Conservation (phyloP, 2,797 vertebrate species). For the Pipistrellus pipistrellus region DNA sequence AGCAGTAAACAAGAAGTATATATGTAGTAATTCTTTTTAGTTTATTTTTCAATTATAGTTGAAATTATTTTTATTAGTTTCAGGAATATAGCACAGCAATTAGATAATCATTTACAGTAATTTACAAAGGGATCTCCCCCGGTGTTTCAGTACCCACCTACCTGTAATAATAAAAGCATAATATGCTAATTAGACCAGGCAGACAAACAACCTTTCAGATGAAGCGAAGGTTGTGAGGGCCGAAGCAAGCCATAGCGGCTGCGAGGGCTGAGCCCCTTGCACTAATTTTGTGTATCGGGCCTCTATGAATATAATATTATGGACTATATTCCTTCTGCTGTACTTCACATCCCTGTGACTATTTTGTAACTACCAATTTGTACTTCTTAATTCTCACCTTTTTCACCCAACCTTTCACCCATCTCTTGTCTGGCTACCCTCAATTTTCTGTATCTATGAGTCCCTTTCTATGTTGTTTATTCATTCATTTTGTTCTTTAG, state of each 20-base stretch:
- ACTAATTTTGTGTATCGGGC: too few species aligned
- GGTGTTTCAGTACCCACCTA: neutral
- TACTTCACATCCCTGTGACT: neutral
- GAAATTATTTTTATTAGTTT: neutral
- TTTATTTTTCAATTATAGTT: neutral
- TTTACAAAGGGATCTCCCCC: neutral
- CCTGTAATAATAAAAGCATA: too few species aligned
- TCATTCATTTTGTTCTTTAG: neutral
- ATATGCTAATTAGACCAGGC: too few species aligned
- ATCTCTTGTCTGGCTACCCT: neutral
- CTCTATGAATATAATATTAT: neutral
- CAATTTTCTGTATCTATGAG: neutral
- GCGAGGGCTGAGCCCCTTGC: too few species aligned
- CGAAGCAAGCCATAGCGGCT: too few species aligned
- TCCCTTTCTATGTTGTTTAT: neutral
- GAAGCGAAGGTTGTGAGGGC: too few species aligned
- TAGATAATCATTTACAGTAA: neutral
- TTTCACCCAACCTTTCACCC: neutral
- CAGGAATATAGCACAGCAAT: neutral
- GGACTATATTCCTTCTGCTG: neutral
- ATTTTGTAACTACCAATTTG: neutral
- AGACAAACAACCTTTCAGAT: too few species aligned
- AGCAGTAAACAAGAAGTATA: neutral
- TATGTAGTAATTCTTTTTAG: neutral
- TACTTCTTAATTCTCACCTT: neutral